Base-by-base conservation (phyloP, 37 sponge, comb jelly and placozoan genomes). In the Tethya wilhelma region DNA sequence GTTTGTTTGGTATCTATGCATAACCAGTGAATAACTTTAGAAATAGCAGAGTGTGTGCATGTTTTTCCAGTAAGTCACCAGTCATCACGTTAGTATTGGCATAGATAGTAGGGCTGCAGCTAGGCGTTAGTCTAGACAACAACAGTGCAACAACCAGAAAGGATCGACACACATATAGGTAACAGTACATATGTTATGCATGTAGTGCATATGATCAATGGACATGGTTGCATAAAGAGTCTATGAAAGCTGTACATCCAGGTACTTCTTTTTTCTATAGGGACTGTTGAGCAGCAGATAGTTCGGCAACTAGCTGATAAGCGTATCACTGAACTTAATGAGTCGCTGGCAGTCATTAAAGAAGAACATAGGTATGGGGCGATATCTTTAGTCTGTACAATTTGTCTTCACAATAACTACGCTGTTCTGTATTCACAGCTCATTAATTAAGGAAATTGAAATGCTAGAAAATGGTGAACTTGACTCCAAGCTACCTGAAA, bases 241-340 rank as follows among this genome's bases (percentile, higher is more conserved):
- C n/a, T n/a, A n/a, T n/a, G n/a, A n/a, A n/a, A n/a, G n/a, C n/a
- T n/a, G n/a, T n/a, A n/a, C n/a, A n/a, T n/a, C n/a, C 38, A 34
- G 29, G 66, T 69, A 2, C 29, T 60, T 63, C 1, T 77, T 32
- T 42, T 57, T 26, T 28, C 67, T 83, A 79, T 70, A 12, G 95
- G 88, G 44, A 95, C 95, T 29, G 73, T 79, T 17, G 89, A 84
- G 39, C 94, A 97, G 45, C 92, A 87, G 67, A 93, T 97, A 59
- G 86, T 97, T 26, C 75, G 96, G 11, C 78, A 88, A 17, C 74
- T 97, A 37, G 91, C 87, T 30, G 88, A 81, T 56, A 91, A 91
- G 56, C 75, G 95, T n/a, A 89, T 97, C 8, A 77, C 45, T 59
- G 91, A 97, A 31, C 70, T 97, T 2, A 75, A 86, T 31, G 26